A percentile compares a stretch with the other conserved stretches of the same genome.
These are phyloP conservation scores for Setophaga petechia DNA, from an alignment of 2,113 vertebrate species.

Conservation along the genomic window DNA sequence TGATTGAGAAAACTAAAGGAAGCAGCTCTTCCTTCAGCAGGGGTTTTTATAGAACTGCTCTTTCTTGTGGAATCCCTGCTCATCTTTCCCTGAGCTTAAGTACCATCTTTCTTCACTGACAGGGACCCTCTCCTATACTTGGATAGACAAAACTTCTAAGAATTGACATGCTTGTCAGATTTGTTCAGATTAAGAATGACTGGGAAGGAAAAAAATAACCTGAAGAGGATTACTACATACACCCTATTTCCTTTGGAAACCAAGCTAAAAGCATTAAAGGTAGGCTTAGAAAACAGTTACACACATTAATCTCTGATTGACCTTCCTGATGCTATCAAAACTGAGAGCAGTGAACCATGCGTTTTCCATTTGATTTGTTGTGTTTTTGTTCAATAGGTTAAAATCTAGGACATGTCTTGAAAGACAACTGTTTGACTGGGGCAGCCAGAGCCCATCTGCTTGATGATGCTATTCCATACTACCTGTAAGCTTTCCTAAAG, in stretches of 20 bases:
- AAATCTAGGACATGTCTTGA: conserved; percentile 9
- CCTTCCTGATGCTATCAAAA: conserved; percentile 48
- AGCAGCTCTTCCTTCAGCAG: neutral
- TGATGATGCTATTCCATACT: neutral
- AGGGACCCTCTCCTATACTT: neutral
- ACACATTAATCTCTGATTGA: conserved; percentile 42
- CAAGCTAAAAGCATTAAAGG: neutral
- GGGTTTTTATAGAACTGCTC: neutral
- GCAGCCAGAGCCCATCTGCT: neutral
- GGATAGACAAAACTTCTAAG: neutral
- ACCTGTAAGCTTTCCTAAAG: neutral
- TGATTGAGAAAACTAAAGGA: neutral
- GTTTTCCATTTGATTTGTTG: conserved; percentile 28
- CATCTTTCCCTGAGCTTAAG: neutral
- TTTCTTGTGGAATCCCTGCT: neutral
- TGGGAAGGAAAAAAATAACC: neutral
- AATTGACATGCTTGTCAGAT: conserved; percentile 17
- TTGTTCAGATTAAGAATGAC: neutral
- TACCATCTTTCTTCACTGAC: neutral
- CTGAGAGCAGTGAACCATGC: conserved; percentile 1
- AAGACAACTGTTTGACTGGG: conserved; percentile 15
- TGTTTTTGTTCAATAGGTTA: conserved; percentile 46
- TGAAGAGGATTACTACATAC: neutral
- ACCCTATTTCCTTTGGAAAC: neutral
- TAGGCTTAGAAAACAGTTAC: conserved; percentile 23